These are phyloP conservation scores for Odobenus rosmarus DNA, from an alignment of 2,113 vertebrate species.

Conservation along the genomic window DNA sequence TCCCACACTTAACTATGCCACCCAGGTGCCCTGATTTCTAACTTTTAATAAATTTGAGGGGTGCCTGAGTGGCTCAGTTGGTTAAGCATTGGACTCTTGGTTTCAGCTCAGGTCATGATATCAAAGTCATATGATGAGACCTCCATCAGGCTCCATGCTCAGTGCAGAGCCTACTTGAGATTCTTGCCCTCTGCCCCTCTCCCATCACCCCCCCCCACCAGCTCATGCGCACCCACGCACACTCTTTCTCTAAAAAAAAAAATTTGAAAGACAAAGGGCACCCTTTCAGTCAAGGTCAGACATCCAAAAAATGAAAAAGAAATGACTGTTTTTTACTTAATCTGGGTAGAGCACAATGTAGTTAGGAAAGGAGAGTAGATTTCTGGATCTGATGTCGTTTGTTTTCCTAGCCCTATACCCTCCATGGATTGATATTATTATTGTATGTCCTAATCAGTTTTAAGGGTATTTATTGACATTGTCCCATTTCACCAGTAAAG, in stretches of 20 bases:
- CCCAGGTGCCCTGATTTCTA: not conserved
- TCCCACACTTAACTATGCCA: not conserved
- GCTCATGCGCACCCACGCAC: not conserved
- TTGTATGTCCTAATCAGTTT: not conserved
- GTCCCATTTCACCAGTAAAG: slow-evolving; percentile 42
- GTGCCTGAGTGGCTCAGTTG: too few species aligned
- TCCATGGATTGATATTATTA: not conserved
- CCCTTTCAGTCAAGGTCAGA: not conserved
- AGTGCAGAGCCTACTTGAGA: too few species aligned
- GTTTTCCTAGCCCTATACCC: slow-evolving; percentile 29
- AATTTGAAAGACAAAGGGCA: not conserved
- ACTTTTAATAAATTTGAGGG: not conserved
- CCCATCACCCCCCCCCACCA: not conserved
- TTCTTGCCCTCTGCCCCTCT: too few species aligned
- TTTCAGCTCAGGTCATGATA: too few species aligned
- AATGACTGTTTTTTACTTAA: not conserved
- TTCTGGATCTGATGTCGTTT: not conserved
- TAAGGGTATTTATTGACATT: not conserved
- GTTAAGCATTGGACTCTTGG: too few species aligned
- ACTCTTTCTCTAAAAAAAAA: not conserved
- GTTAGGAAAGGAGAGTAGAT: not conserved
- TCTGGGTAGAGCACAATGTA: not conserved
- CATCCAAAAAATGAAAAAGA: slow-evolving; percentile 7
- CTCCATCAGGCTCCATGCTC: too few species aligned
- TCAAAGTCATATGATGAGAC: too few species aligned